Percentiles rank a stretch among this genome's conserved stretches.
Conservation (phyloP, 2,797 vertebrate genomes). For the Myotis vivesi region DNA sequence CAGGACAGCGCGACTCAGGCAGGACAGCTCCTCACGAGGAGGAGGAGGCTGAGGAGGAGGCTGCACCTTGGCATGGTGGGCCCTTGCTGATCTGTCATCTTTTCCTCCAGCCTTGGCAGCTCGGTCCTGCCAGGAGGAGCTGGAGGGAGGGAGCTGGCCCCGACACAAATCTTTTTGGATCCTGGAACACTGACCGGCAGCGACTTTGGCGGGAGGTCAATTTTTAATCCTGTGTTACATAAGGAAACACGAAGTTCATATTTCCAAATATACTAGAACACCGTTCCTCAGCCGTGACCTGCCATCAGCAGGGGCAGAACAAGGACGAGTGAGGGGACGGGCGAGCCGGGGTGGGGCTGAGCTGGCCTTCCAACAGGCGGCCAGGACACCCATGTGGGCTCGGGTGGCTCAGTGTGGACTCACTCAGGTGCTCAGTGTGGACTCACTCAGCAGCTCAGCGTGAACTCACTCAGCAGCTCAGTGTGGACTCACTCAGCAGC, state of each 20-base stretch:
- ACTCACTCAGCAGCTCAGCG: too few species aligned
- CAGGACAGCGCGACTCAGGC: too few species aligned
- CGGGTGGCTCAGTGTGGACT: too few species aligned
- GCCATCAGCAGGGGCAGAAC: neutral
- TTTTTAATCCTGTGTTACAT: slow-evolving; percentile 48
- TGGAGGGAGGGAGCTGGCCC: neutral
- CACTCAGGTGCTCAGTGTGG: too few species aligned
- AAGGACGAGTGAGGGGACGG: neutral
- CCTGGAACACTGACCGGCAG: slow-evolving; percentile 43
- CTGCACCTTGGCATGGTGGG: neutral
- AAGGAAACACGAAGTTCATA: slow-evolving; percentile 28
- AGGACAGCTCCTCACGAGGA: rapidly evolving
- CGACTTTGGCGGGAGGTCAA: slow-evolving; percentile 22
- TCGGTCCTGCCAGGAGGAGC: neutral
- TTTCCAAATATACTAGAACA: neutral
- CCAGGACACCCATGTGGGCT: rapidly evolving
- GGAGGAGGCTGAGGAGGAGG: too few species aligned
- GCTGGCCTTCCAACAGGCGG: too few species aligned
- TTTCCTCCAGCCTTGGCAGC: neutral
- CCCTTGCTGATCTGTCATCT: slow-evolving; percentile 19
- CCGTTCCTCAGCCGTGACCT: neutral
- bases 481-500: too few species aligned
- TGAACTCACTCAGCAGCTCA: too few species aligned
- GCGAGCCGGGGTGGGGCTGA: rapidly evolving
- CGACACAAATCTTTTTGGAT: neutral